phyloP scores from a whole-genome alignment of 2,113 vertebrate genomes.

The Thermophis baileyi region DNA sequence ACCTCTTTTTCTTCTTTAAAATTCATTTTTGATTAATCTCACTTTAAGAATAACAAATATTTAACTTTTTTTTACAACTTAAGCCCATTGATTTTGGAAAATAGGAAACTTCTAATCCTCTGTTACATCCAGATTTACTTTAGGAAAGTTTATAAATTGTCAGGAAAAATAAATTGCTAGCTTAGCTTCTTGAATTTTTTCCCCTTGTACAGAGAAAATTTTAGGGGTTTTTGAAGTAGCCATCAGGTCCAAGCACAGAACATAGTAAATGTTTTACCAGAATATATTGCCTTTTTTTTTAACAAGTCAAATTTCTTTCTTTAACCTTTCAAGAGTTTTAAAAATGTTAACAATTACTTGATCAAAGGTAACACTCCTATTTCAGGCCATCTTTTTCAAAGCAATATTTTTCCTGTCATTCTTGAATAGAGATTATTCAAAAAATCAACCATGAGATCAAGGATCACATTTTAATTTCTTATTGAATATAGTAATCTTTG shows the following conservation, averaged over 20 bases:
- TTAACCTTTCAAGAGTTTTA: neutral
- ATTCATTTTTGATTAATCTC: neutral
- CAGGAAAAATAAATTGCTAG: neutral
- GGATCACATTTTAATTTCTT: neutral
- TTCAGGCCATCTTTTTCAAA: neutral
- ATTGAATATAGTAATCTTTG: neutral
- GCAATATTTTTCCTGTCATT: neutral
- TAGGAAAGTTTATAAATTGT: neutral
- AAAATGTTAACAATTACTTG: neutral
- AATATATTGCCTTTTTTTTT: neutral
- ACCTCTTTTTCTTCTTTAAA: neutral
- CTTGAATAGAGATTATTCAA: neutral
- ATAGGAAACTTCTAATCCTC: neutral
- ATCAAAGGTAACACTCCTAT: neutral
- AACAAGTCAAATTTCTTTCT: neutral
- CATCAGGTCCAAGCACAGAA: neutral
- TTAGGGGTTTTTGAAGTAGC: neutral
- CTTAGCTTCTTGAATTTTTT: neutral
- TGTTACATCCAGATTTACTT: neutral
- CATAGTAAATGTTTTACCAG: neutral
- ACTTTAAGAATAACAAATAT: neutral
- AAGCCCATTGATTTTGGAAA: neutral
- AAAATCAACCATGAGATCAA: neutral
- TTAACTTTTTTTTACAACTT: neutral
- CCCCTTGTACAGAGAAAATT: neutral